phyloP scores from a whole-genome alignment of 2,113 vertebrate genomes.

The Albula goreensis region DNA sequence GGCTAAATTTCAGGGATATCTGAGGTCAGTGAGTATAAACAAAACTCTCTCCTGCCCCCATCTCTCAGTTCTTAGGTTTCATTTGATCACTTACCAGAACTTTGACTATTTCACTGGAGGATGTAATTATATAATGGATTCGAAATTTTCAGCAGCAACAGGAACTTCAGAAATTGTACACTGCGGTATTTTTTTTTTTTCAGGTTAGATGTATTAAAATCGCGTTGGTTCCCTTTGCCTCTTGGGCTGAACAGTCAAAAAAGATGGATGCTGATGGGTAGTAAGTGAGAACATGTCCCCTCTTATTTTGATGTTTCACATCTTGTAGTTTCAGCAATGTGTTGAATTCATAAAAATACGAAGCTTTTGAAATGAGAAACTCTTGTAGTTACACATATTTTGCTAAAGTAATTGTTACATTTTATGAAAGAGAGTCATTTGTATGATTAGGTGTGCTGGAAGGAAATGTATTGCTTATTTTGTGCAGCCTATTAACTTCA shows the following conservation, averaged over 20 bases:
- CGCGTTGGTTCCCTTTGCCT: not conserved
- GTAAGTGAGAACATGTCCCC: not conserved
- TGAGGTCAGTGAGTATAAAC: too few species aligned
- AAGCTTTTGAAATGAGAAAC: not conserved
- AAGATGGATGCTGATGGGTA: not conserved
- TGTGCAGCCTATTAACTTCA: slow-evolving; percentile 52
- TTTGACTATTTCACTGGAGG: not conserved
- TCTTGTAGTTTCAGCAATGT: not conserved
- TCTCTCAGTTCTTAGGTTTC: not conserved
- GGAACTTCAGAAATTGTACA: too few species aligned
- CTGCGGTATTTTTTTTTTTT: not conserved
- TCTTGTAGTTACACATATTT: not conserved
- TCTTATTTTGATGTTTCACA: not conserved
- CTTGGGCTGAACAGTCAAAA: not conserved
- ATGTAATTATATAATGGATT: not conserved
- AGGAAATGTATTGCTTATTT: slow-evolving; percentile 49
- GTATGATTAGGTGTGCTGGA: not conserved
- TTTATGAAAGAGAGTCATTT: not conserved
- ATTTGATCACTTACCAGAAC: not conserved
- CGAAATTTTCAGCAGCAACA: not conserved
- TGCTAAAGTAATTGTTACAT: not conserved
- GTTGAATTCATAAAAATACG: not conserved
- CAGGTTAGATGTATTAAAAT: not conserved
- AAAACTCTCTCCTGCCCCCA: too few species aligned
- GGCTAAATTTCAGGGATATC: too few species aligned